A percentile compares a stretch with the other conserved stretches of the same genome.
Conservation (phyloP, 2,113 vertebrate genomes). For the Noctilio leporinus region DNA sequence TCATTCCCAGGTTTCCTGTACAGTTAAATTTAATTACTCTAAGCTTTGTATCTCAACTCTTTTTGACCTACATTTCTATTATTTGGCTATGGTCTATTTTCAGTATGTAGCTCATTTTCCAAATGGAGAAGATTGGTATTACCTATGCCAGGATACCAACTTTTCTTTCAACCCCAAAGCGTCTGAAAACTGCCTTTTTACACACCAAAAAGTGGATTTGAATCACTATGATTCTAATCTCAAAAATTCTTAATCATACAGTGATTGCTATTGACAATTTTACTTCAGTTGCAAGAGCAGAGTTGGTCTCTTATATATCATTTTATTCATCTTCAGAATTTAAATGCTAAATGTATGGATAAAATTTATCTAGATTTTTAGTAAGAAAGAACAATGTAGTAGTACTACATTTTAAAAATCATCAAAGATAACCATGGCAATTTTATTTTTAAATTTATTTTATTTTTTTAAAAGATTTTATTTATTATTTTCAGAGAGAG, state of each 20-base stretch:
- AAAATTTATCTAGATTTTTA: neutral
- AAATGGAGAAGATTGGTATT: neutral
- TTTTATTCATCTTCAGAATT: neutral
- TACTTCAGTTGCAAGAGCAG: neutral
- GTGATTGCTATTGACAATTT: neutral
- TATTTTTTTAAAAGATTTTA: no score
- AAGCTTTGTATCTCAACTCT: neutral
- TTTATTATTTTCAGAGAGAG: no score
- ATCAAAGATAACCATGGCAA: neutral
- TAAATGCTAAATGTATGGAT: neutral
- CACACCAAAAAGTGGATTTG: neutral
- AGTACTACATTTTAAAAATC: neutral
- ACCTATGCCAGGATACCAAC: neutral
- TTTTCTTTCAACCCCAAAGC: neutral
- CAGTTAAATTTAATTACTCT: constrained; percentile 14
- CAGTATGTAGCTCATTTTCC: neutral
- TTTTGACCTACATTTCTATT: neutral
- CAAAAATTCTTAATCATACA: neutral
- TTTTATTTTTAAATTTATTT: no score
- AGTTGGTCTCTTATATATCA: neutral
- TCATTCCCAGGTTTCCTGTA: neutral
- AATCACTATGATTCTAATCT: neutral
- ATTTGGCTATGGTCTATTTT: neutral
- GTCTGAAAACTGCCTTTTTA: neutral
- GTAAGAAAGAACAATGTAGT: neutral